Evolutionary conservation across 2,113 vertebrate species (phyloP), one percentile per base, ranked within the genome.

Genomic region (Fregetta grallaria): DNA sequence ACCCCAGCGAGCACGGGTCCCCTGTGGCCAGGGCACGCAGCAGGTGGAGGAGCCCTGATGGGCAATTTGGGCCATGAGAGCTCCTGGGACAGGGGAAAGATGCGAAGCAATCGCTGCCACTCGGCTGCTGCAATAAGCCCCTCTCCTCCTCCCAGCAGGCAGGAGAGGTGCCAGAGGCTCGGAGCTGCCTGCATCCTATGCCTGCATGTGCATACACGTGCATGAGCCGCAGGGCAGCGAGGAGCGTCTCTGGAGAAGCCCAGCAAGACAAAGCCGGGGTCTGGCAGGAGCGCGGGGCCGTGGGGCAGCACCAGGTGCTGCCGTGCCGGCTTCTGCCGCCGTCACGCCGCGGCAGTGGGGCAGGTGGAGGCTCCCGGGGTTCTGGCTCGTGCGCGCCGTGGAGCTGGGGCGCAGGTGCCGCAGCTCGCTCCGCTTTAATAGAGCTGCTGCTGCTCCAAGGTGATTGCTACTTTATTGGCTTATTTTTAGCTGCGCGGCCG

Each of bases 381-480:
- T 52, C 71, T 20, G 86, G 40, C 52, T 79, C 7, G 2, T 3
- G 6, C 14, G 1, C 11, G 2, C 25, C 8, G 0, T 2, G 6
- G 82, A 34, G 71, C 42, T 0, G 49, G 88, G 91, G 23, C 70
- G 16, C 90, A 93, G 90, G 38, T 95, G 82, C 70, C 3, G 6
- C 67, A 56, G 50, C 68, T 84, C 34, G 4, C 63, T 71, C 38
- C 1, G 38, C 49, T 59, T 49, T 95, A 59, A 95, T 73, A 45
- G 92, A 92, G 85, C 90, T 89, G 86, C 90, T 63, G 90, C 87
- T 73, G 45, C 86, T 87, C 67, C 45, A 36, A 86, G 90, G 90
- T 50, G 70, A 83, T 83, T 76, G 79, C 90, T 90, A n/a, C 95
- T 95, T 96, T 93, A 90, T 96, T 96, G 90, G 90, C 52, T 95